These are phyloP conservation scores for Campylomormyrus numenius DNA, from an alignment of 2,113 vertebrate genomes.

Conservation along the genomic window DNA sequence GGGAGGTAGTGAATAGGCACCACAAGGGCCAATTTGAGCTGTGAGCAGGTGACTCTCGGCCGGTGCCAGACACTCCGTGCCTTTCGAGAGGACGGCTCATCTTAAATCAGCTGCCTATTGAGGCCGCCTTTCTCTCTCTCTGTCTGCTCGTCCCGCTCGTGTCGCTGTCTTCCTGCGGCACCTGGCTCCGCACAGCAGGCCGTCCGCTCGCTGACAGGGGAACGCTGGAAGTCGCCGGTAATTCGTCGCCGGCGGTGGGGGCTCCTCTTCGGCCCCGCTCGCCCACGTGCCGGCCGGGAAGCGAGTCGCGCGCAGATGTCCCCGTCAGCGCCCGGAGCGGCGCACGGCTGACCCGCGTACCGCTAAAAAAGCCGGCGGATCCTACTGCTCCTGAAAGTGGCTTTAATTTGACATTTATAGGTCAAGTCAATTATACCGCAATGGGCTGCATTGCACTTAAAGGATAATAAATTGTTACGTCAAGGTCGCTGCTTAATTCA, in stretches of 20 bases:
- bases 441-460: not conserved
- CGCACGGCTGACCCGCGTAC: not conserved
- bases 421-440: slow-evolving; percentile 7
- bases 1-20: slow-evolving; percentile 10
- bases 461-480: slow-evolving; percentile 1
- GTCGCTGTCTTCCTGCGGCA: slow-evolving; percentile 9
- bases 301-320: not conserved
- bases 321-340: too few relatives aligned
- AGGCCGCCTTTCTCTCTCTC: slow-evolving; percentile 9
- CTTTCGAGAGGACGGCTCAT: slow-evolving; percentile 28
- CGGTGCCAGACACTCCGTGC: slow-evolving; percentile 7
- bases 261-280: not conserved
- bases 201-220: slow-evolving; percentile 14
- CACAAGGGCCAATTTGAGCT: slow-evolving; percentile 14
- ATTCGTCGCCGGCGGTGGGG: not conserved
- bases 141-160: not conserved
- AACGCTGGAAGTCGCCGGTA: slow-evolving; percentile 13
- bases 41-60: slow-evolving; percentile 26
- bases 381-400: slow-evolving; percentile 7
- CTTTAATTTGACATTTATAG: slow-evolving; percentile 17
- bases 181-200: slow-evolving; percentile 26
- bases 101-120: slow-evolving; percentile 34
- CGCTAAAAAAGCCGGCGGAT: not conserved
- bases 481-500: slow-evolving; percentile 5
- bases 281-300: not conserved